phyloP scores from a whole-genome alignment of 2,113 vertebrate genomes.

The Nothobranchius furzeri region DNA sequence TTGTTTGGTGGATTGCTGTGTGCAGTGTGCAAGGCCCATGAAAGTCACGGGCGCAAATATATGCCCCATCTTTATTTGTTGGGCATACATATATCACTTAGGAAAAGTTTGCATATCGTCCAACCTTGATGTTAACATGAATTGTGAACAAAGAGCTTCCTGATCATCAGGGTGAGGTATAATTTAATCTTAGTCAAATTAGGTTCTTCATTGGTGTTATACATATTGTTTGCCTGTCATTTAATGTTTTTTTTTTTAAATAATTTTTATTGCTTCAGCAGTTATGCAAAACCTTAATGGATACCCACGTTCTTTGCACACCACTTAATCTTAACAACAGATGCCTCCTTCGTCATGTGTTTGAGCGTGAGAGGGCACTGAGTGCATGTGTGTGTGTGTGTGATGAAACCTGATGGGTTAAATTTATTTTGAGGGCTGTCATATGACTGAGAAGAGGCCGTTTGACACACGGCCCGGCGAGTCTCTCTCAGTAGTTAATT shows the following conservation, averaged over 20 bases:
- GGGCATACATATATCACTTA: too few species aligned
- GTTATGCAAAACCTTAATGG: not conserved
- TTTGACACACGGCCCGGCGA: slow-evolving; percentile 53
- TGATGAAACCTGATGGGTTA: slow-evolving; percentile 59
- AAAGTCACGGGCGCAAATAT: too few species aligned
- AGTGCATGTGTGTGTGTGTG: slow-evolving; percentile 13
- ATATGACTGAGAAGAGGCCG: slow-evolving; percentile 64
- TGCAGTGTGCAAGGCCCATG: too few species aligned
- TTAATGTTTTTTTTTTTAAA: too few species aligned
- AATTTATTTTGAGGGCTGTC: slow-evolving; percentile 71
- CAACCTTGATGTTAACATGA: not conserved
- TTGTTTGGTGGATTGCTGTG: too few species aligned
- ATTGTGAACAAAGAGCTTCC: not conserved
- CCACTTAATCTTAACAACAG: not conserved
- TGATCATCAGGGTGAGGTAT: not conserved
- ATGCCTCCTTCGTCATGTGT: slow-evolving; percentile 7
- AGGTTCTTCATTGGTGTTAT: not conserved
- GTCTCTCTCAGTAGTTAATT: slow-evolving; percentile 49
- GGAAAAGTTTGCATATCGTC: too few species aligned
- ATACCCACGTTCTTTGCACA: not conserved
- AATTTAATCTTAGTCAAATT: not conserved
- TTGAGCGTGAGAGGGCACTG: slow-evolving; percentile 3
- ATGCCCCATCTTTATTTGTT: too few species aligned
- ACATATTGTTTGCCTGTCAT: not conserved
- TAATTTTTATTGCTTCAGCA: not conserved